Evolutionary conservation across 2,113 vertebrate genomes (phyloP).

Genomic region (Cromileptes altivelis): DNA sequence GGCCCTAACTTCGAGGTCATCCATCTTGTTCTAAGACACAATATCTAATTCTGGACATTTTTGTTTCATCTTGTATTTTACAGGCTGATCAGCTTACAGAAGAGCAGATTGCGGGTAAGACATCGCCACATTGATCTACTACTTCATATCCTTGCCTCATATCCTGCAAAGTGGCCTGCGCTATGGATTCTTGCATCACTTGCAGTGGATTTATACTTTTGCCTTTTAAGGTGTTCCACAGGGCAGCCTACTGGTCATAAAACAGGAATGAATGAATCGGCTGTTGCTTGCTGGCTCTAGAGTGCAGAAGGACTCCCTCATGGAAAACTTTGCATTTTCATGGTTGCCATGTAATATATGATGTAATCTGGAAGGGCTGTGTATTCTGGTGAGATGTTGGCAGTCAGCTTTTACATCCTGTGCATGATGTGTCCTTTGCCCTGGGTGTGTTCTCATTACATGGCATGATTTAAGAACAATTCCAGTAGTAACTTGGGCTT

Average conservation of each 20-base stretch:
- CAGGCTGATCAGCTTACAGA: constrained; percentile 99
- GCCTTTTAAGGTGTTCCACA: constrained; percentile 83
- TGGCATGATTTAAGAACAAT: constrained; percentile 22
- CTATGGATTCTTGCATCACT: constrained; percentile 69
- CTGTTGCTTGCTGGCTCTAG: constrained; percentile 58
- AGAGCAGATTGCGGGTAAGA: constrained; percentile 99
- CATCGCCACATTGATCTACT: constrained; percentile 63
- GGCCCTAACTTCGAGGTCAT: background rate
- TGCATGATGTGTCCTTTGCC: constrained; percentile 51
- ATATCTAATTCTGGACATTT: background rate
- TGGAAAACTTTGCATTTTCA: constrained; percentile 74
- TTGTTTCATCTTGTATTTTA: constrained; percentile 32
- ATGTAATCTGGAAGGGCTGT: constrained; percentile 70
- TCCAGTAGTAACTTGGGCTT: background rate
- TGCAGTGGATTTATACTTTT: constrained; percentile 82
- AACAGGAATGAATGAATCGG: constrained; percentile 78
- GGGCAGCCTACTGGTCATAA: constrained; percentile 68
- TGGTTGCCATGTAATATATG: constrained; percentile 70
- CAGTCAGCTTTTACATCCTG: constrained; percentile 14
- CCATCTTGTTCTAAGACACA: rapidly evolving
- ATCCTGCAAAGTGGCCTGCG: constrained; percentile 55
- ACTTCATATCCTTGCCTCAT: constrained; percentile 22
- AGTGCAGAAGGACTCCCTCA: constrained; percentile 59
- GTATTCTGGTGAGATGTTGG: constrained; percentile 20
- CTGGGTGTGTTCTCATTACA: constrained; percentile 60